Base-by-base conservation (phyloP, 2,888 invertebrate genomes). In the Chalcosyrphus nemorum region DNA sequence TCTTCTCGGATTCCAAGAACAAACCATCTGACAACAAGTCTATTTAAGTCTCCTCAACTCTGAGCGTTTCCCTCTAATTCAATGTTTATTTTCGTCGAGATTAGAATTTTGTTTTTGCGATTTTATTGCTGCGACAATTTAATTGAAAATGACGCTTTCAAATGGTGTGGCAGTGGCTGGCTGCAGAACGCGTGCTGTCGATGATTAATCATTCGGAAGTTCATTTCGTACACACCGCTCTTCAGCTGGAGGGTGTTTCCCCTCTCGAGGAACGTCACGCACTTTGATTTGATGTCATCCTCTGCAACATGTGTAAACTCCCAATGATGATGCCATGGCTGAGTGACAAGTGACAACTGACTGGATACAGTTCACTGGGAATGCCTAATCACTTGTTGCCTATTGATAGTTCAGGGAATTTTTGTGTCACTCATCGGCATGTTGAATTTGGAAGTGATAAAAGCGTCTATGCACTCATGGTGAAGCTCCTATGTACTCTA, bases 371-470 rank as follows among this genome's bases (percentile, higher is more conserved):
- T n/a, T 24, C 17, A 47, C 21, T n/a, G 11, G 47, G 47, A 47
- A 47, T 24, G 19, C 9, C 47, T n/a, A 47, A 43, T 43, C 43
- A 43, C 17, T 43, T 43, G 19, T n/a, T 21, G 21, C n/a, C 27
- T 41, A 41, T 59, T 59, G 41, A 27, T 59, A 41, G 24, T 59
- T 43, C 59, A 4, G 15, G 32, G 59, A 41, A 59, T 13, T 24
- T 4, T 13, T 21, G 15, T 4, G 19, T 29, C 29, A 61, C 61
- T 45, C 29, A 61, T 11, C 11, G 9, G 4, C 4, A 24, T 19
- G n/a, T n/a, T n/a, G 17, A 27, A 43, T 59, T 43, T 29, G 17
- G 45, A 61, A 17, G 32, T 61, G 61, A 45, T 45, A 15, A 7
- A 29, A 13, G 15, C 15, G 29, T 13, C 17, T 27, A 15, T 11